These are phyloP conservation scores for Chelon auratus DNA, from an alignment of 2,797 vertebrate genomes.

Conservation along the genomic window DNA sequence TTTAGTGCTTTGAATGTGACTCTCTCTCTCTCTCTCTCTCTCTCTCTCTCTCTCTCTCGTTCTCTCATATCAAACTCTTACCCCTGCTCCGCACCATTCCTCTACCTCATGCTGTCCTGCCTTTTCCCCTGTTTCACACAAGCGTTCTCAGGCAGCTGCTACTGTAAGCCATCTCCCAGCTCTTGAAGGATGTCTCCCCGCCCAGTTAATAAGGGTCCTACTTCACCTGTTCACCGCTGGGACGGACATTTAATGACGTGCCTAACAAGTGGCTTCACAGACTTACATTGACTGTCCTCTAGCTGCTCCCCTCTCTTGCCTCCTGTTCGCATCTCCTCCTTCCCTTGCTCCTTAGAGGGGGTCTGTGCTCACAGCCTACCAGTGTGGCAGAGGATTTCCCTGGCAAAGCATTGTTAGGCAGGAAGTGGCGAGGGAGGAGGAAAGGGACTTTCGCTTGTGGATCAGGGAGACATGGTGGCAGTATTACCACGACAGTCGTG, in stretches of 20 bases:
- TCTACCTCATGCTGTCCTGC: slow-evolving; percentile 68
- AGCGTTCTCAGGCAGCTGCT: slow-evolving; percentile 88
- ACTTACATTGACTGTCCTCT: slow-evolving; percentile 74
- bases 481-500: slow-evolving; percentile 85
- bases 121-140: slow-evolving; percentile 55
- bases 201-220: slow-evolving; percentile 96
- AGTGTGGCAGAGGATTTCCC: slow-evolving; percentile 87
- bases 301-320: slow-evolving; percentile 82
- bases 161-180: slow-evolving; percentile 85
- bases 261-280: slow-evolving; percentile 91
- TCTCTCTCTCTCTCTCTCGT: slow-evolving; percentile 29
- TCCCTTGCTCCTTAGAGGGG: slow-evolving; percentile 76
- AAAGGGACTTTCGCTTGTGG: slow-evolving; percentile 61
- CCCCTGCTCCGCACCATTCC: slow-evolving; percentile 53
- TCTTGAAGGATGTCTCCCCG: slow-evolving; percentile 95
- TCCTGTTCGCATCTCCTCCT: slow-evolving; percentile 86
- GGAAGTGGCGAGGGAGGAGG: slow-evolving; percentile 56
- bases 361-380: slow-evolving; percentile 76
- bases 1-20: slow-evolving; percentile 90
- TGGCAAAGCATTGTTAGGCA: slow-evolving; percentile 86
- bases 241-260: slow-evolving; percentile 98
- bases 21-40: slow-evolving; percentile 70
- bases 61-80: slow-evolving; percentile 51
- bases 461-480: slow-evolving; percentile 61
- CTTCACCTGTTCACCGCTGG: slow-evolving; percentile 89